phyloP scores from a whole-genome alignment of 2,113 vertebrate species.

The Collichthys lucidus region DNA sequence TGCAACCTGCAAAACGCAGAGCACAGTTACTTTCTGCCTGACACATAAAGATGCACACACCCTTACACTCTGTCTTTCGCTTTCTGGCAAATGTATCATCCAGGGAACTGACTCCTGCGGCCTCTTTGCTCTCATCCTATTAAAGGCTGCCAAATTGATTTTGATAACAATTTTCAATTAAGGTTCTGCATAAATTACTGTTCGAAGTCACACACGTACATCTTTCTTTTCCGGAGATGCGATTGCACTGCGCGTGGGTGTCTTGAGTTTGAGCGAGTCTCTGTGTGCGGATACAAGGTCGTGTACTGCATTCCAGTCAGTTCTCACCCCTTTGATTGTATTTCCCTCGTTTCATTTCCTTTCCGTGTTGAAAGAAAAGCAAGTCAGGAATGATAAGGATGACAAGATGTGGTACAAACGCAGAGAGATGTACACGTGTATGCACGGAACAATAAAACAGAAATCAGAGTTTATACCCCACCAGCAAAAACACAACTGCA shows the following conservation, averaged over 20 bases:
- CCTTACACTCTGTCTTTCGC: slow-evolving; percentile 27
- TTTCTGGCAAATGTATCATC: slow-evolving; percentile 66
- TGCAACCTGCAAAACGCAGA: slow-evolving; percentile 5
- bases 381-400: slow-evolving; percentile 54
- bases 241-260: slow-evolving; percentile 50
- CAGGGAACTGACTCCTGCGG: slow-evolving; percentile 59
- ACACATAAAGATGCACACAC: slow-evolving; percentile 21
- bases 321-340: slow-evolving; percentile 54
- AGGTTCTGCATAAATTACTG: slow-evolving; percentile 74
- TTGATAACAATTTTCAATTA: slow-evolving; percentile 85
- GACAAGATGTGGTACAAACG: slow-evolving; percentile 40
- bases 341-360: slow-evolving; percentile 63
- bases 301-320: slow-evolving; percentile 54
- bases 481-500: neutral
- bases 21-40: neutral
- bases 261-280: neutral
- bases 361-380: slow-evolving; percentile 52
- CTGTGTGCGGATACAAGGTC: slow-evolving; percentile 28
- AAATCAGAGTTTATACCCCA: neutral
- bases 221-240: slow-evolving; percentile 66
- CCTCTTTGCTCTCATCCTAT: slow-evolving; percentile 75
- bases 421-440: neutral
- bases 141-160: slow-evolving; percentile 82
- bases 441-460: neutral
- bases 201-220: slow-evolving; percentile 70